Evolutionary conservation across 2,888 invertebrate genomes (phyloP), one percentile per base, ranked within the genome.

Genomic region (Andrena bicolor): DNA sequence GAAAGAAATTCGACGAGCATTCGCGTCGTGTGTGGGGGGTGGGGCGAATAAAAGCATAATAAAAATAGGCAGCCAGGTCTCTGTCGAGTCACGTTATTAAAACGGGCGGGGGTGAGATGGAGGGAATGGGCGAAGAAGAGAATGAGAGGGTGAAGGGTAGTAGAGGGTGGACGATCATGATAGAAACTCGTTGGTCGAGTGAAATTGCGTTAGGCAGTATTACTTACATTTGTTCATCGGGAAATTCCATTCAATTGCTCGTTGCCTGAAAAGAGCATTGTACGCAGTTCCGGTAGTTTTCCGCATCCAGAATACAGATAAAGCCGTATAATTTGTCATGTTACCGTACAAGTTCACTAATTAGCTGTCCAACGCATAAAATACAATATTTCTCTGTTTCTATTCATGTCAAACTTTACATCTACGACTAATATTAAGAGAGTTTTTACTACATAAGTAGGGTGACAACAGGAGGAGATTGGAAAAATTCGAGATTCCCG

Each of bases 51-150:
- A 68, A 68, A 66, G 4, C 4, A 26, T 20, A 48, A 48, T 49
- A 58, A 74, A 75, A 63, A 32, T 64, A 8, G 51, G 13, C 26
- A 20, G 5, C 20, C 30, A 13, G 41, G 13, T 28, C n/a, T 2
- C 20, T 28, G 23, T 28, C 2, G 28, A n/a, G 3, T n/a, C 6
- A n/a, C 23, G 60, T 66, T 71, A 61, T 61, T 51, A 60, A 65
- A 64, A 60, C 32, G 13, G 30, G 23, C 20, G 23, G 41, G 16
- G 41, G 41, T 41, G 41, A 16, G 41, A 41, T 41, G 41, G 41
- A 41, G 41, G 13, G 41, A 41, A 41, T 41, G 51, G 56, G 28
- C 13, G 63, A 10, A 23, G 13, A n/a, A 13, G 23, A 49, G 28
- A 13, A 5, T 2, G 16, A 23, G 30, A 41, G 3, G 7, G 8